A percentile compares a stretch with the other conserved stretches of the same genome.
Evolutionary conservation across 2,797 vertebrate genomes (phyloP).

Genomic region (Odontamblyopus rebecca): DNA sequence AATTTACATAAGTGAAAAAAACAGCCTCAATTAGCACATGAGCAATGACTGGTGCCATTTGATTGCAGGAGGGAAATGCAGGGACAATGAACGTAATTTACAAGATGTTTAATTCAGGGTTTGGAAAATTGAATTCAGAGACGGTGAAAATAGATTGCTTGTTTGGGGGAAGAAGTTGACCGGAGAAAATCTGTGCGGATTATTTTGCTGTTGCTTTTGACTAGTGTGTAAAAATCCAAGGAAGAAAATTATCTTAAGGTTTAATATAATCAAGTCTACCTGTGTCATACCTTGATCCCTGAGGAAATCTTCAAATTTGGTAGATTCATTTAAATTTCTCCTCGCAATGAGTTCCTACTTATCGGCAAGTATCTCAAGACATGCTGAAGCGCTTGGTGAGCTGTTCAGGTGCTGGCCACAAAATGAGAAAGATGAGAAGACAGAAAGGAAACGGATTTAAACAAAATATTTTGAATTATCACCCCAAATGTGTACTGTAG

Average conservation of each 20-base stretch:
- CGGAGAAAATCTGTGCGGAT: background rate
- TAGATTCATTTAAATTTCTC: conserved; percentile 82
- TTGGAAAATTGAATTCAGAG: conserved; percentile 66
- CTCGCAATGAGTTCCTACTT: conserved; percentile 72
- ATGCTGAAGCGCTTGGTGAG: conserved; percentile 69
- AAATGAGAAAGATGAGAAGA: conserved; percentile 28
- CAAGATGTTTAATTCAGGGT: conserved; percentile 70
- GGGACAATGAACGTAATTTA: conserved; percentile 70
- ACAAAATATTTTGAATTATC: background rate
- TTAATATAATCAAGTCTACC: conserved; percentile 76
- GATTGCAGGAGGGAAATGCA: conserved; percentile 62
- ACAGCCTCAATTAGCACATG: conserved; percentile 66
- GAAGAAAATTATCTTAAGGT: too few relatives aligned
- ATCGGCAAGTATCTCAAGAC: conserved; percentile 80
- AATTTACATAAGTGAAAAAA: conserved; percentile 67
- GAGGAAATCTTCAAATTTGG: conserved; percentile 78
- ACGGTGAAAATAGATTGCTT: conserved; percentile 33
- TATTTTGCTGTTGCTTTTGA: conserved; percentile 33
- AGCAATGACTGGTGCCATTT: conserved; percentile 66
- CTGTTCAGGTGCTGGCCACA: conserved; percentile 63
- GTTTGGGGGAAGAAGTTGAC: conserved; percentile 42
- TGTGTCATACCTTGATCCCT: conserved; percentile 70
- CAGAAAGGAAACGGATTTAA: background rate
- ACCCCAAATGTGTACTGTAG: background rate
- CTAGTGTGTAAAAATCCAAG: background rate